Evolutionary conservation across 2,113 vertebrate species (phyloP).

Genomic region (Rhinoptilus africanus): DNA sequence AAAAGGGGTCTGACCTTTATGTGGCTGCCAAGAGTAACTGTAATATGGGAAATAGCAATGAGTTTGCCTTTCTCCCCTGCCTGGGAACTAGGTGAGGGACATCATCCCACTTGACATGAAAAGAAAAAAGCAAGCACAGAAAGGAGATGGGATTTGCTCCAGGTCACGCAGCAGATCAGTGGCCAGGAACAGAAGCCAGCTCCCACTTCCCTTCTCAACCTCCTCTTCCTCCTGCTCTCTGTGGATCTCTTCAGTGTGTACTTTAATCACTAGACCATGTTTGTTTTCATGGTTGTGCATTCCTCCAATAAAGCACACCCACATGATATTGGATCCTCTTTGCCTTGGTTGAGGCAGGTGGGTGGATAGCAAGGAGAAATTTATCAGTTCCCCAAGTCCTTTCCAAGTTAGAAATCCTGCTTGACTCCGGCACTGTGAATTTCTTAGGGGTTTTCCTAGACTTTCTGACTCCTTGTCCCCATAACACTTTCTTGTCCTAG

Average conservation of each 20-base stretch:
- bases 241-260: background rate
- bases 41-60: background rate
- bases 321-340: background rate
- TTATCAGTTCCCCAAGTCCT: background rate
- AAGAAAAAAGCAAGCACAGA: background rate
- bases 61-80: background rate
- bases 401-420: background rate
- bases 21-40: background rate
- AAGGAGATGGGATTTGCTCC: conserved; percentile 43
- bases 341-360: background rate
- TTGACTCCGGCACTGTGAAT: rapidly evolving
- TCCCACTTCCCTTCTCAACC: conserved; percentile 58
- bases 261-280: conserved; percentile 37
- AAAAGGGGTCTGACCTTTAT: background rate
- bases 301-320: background rate
- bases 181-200: conserved; percentile 59
- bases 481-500: background rate
- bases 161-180: conserved; percentile 12
- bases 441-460: background rate
- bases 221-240: background rate
- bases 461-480: background rate
- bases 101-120: background rate
- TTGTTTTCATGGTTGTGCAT: background rate
- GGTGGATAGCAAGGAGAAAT: background rate
- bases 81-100: conserved; percentile 39